These are phyloP conservation scores for Cacatua alba DNA, from an alignment of 2,113 vertebrate genomes.

Conservation along the genomic window DNA sequence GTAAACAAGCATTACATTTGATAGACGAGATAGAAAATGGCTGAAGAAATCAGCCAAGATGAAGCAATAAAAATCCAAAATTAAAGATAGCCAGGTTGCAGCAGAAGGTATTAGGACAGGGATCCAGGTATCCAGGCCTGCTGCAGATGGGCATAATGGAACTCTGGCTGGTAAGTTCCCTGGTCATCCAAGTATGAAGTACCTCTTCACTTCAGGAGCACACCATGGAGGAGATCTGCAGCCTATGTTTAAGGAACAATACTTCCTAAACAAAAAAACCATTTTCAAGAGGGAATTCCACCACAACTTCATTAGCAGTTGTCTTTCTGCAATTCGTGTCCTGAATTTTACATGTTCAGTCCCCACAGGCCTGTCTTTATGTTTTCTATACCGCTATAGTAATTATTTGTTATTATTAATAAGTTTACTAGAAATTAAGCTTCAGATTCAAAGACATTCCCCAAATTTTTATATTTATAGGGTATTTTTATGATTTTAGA, in stretches of 20 bases:
- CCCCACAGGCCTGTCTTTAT: neutral
- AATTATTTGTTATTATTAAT: neutral
- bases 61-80: neutral
- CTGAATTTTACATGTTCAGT: neutral
- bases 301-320: neutral
- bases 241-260: neutral
- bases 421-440: neutral
- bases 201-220: neutral
- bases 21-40: neutral
- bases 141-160: neutral
- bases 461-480: neutral
- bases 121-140: neutral
- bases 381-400: neutral
- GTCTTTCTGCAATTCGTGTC: neutral
- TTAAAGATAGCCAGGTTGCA: neutral
- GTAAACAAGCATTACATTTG: slow-evolving; percentile 16
- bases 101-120: neutral
- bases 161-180: neutral
- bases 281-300: neutral
- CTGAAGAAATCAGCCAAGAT: neutral
- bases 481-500: neutral
- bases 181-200: neutral
- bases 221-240: neutral
- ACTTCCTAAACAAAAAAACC: neutral
- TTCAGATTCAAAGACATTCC: neutral